Conservation (phyloP, 2,888 invertebrate species). For the Drosophila ustulata region DNA sequence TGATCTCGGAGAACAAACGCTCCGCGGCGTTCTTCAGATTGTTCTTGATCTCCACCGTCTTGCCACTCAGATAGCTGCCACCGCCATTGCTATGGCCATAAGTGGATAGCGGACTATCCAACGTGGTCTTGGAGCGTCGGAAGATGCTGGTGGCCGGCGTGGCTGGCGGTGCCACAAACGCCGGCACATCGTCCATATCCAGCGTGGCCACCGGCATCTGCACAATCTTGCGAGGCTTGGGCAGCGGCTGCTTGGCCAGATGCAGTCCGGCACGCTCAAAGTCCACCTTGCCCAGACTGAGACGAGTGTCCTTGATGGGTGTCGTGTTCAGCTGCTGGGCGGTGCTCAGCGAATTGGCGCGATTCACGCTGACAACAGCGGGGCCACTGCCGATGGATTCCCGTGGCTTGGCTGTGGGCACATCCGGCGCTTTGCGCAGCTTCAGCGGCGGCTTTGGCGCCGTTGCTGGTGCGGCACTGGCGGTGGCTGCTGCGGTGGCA, state of each 20-base stretch:
- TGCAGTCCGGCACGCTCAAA: conserved; percentile 79
- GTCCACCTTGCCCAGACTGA: conserved; percentile 79
- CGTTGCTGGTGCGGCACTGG: conserved; percentile 43
- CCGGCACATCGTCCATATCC: conserved; percentile 74
- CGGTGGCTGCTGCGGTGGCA: conserved; percentile 33
- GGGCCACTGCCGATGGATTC: conserved; percentile 33
- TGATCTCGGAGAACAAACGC: conserved; percentile 84
- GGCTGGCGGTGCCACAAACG: conserved; percentile 37
- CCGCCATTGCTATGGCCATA: not conserved
- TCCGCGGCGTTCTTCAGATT: conserved; percentile 84
- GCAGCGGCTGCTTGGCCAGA: conserved; percentile 75
- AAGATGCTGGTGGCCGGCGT: conserved; percentile 71
- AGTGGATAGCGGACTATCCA: conserved; percentile 61
- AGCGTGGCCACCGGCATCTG: conserved; percentile 81
- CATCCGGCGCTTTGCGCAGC: conserved; percentile 82
- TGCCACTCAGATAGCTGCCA: conserved; percentile 72
- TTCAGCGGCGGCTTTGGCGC: conserved; percentile 77
- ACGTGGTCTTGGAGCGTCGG: conserved; percentile 83
- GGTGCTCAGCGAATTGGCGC: conserved; percentile 66
- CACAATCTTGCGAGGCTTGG: conserved; percentile 81
- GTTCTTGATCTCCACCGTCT: conserved; percentile 84
- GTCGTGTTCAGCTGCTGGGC: conserved; percentile 33
- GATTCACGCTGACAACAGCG: conserved; percentile 57
- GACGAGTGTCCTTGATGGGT: conserved; percentile 78
- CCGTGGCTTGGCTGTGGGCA: conserved; percentile 76